Percentiles rank a stretch among this genome's conserved stretches.
phyloP scores from a whole-genome alignment of 30 jellyfish, hydroid and myxozoan species.

The Pseudorhiza aurosa region DNA sequence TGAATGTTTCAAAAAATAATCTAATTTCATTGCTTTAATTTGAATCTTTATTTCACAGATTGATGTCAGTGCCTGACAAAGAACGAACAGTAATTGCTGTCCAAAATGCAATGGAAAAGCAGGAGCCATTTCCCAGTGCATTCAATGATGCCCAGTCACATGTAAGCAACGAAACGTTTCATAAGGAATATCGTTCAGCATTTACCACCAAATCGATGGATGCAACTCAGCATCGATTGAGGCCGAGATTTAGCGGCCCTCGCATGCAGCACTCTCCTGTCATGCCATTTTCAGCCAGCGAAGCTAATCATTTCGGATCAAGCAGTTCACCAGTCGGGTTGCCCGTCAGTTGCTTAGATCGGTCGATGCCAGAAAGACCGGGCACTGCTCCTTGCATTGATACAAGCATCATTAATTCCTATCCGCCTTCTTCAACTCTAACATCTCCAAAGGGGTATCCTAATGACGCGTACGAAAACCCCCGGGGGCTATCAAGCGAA shows the following conservation, averaged over 20 bases:
- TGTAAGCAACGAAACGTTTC: not conserved
- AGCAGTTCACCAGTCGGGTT: conserved; percentile 14
- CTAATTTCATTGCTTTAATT: too few relatives aligned
- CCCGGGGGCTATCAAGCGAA: conserved; percentile 5
- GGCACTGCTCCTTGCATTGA: conserved; percentile 46
- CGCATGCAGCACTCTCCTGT: conserved; percentile 1
- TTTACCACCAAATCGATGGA: conserved; percentile 3
- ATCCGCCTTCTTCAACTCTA: conserved; percentile 24
- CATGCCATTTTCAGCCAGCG: conserved; percentile 15
- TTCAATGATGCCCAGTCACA: conserved; percentile 2
- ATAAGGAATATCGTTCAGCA: not conserved
- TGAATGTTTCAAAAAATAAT: too few relatives aligned
- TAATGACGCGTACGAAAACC: not conserved
- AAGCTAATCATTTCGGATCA: conserved; percentile 11
- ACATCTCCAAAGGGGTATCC: conserved; percentile 28
- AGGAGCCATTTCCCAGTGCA: not conserved
- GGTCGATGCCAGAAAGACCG: conserved; percentile 36
- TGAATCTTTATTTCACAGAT: conserved; percentile 2
- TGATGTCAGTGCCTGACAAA: conserved; percentile 14
- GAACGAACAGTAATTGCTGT: conserved; percentile 23
- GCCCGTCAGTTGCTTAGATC: conserved; percentile 9
- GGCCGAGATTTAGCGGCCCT: not conserved
- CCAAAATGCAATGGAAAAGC: conserved; percentile 29
- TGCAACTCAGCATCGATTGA: conserved; percentile 6
- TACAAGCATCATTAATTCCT: not conserved